Evolutionary conservation across 2,113 vertebrate genomes (phyloP).

Genomic region (Tenebrosternarchus preto): DNA sequence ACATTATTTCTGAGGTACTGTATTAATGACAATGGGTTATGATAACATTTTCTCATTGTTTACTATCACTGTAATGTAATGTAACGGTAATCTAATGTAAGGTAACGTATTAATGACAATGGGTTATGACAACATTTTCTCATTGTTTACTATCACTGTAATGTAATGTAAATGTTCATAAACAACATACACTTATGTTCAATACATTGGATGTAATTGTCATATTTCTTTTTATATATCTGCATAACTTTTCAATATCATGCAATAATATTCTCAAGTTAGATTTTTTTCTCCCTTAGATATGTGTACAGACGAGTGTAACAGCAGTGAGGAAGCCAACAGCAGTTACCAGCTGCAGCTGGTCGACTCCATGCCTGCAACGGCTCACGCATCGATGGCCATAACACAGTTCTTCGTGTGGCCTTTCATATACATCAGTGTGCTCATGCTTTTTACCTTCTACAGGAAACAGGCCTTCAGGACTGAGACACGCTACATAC

Average conservation of each 20-base stretch:
- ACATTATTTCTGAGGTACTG: conserved; percentile 21
- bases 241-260: neutral
- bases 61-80: neutral
- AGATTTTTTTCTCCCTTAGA: neutral
- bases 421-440: conserved; percentile 49
- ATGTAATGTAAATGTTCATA: no score
- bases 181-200: no score
- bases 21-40: neutral
- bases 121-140: neutral
- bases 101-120: conserved; percentile 11
- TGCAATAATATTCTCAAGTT: neutral
- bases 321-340: conserved; percentile 13
- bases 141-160: neutral
- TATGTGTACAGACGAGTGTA: conserved; percentile 26
- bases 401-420: conserved; percentile 50
- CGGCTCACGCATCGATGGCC: conserved; percentile 1
- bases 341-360: conserved; percentile 5
- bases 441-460: conserved; percentile 53
- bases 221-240: no score
- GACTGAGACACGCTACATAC: conserved; percentile 54
- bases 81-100: no score
- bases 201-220: no score
- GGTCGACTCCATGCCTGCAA: neutral
- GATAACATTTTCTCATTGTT: neutral
- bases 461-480: conserved; percentile 51